These are phyloP conservation scores for Peromyscus californicus DNA, from an alignment of 2,113 vertebrate species.

Conservation along the genomic window DNA sequence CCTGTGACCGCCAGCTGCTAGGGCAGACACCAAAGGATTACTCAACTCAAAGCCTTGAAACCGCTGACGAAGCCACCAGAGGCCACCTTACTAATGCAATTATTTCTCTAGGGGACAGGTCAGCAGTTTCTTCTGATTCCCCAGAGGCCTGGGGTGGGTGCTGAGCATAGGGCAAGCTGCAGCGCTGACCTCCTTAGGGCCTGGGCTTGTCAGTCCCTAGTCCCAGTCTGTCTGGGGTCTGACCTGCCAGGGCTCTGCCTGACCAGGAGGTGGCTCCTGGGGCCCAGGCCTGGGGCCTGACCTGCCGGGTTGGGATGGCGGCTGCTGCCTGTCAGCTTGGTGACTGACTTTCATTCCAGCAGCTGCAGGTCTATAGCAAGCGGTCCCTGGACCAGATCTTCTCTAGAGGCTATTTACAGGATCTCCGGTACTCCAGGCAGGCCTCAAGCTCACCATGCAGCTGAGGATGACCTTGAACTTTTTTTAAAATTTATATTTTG, in stretches of 20 bases:
- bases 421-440: neutral
- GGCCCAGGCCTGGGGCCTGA: neutral
- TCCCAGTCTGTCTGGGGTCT: neutral
- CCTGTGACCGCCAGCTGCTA: conserved; percentile 84
- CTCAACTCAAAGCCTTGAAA: conserved; percentile 86
- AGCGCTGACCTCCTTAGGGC: neutral
- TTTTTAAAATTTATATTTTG: neutral
- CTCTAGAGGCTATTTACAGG: neutral
- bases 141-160: neutral
- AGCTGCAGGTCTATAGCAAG: fast-evolving
- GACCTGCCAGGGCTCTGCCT: neutral
- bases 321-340: neutral
- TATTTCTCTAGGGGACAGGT: conserved; percentile 83
- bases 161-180: too few species aligned
- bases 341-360: neutral
- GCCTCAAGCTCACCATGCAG: neutral
- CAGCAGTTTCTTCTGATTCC: conserved; percentile 58
- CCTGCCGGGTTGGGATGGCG: neutral
- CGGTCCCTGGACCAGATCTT: neutral
- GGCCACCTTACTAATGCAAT: conserved; percentile 88
- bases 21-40: conserved; percentile 89
- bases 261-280: neutral
- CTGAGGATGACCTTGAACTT: neutral
- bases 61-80: conserved; percentile 81
- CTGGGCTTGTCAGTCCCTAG: neutral